Percentiles rank a stretch among this genome's conserved stretches.
These are phyloP conservation scores for Altica lythri DNA, from an alignment of 2,888 invertebrate species.

Conservation along the genomic window DNA sequence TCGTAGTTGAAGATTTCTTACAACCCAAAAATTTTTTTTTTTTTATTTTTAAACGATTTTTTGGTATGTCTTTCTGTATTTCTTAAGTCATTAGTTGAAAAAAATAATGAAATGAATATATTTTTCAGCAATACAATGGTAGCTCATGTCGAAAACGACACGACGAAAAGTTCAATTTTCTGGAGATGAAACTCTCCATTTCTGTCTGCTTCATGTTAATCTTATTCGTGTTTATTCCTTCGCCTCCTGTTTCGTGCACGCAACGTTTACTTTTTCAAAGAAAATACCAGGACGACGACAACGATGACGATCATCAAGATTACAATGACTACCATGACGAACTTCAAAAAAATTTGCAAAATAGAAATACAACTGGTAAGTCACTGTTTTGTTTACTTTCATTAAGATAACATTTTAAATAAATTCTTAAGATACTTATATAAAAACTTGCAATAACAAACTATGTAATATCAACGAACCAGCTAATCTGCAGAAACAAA, in stretches of 20 bases:
- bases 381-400: neutral
- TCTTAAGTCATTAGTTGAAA: no score
- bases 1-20: no score
- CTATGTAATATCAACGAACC: neutral
- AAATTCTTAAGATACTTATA: no score
- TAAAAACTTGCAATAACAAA: no score
- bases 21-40: conserved; percentile 5
- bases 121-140: conserved; percentile 45
- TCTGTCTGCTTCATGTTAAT: conserved; percentile 50
- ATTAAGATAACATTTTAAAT: no score
- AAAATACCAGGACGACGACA: conserved; percentile 48
- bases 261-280: conserved; percentile 50
- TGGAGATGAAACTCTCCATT: conserved; percentile 54
- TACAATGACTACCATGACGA: conserved; percentile 35
- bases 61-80: no score
- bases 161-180: conserved; percentile 47
- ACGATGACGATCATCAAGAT: conserved; percentile 51
- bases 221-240: conserved; percentile 54
- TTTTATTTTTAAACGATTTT: neutral
- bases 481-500: neutral
- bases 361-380: conserved; percentile 20
- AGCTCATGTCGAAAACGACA: conserved; percentile 47
- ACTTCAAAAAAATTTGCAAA: conserved; percentile 13
- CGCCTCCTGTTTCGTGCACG: conserved; percentile 45
- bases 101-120: neutral